A percentile compares a stretch with the other conserved stretches of the same genome.
These are phyloP conservation scores for Drosophila dunni DNA, from an alignment of 1,140 invertebrate genomes.

Conservation along the genomic window DNA sequence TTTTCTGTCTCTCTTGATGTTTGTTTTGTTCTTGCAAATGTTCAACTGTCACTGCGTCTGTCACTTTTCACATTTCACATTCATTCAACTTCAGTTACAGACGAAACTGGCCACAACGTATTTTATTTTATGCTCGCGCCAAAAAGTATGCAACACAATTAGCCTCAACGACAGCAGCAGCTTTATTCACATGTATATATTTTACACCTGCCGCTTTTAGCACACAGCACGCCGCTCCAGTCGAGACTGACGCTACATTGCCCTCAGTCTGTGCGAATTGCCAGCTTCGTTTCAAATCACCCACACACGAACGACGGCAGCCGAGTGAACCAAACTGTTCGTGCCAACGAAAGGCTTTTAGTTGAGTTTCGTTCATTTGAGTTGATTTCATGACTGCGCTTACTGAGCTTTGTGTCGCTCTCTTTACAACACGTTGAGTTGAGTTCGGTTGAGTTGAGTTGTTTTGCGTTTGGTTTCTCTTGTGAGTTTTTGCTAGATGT, in stretches of 20 bases:
- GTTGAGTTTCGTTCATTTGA: conserved; percentile 3
- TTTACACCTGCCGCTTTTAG: conserved; percentile 56
- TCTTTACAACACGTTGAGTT: background rate
- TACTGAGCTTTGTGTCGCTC: background rate
- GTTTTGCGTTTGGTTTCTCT: background rate
- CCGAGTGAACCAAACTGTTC: conserved; percentile 4
- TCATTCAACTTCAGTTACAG: conserved; percentile 47
- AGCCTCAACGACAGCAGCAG: background rate
- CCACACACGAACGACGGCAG: conserved; percentile 17
- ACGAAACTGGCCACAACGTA: background rate
- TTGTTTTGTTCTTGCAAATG: conserved; percentile 46
- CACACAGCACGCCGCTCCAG: conserved; percentile 64
- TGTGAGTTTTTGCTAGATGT: no score
- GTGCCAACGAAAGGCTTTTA: conserved; percentile 5
- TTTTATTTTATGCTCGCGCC: conserved; percentile 56
- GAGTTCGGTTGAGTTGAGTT: background rate
- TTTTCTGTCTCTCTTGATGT: conserved; percentile 18
- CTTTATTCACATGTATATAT: background rate
- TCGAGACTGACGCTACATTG: conserved; percentile 58
- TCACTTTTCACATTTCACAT: conserved; percentile 75
- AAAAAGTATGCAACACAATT: conserved; percentile 66
- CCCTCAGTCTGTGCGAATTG: conserved; percentile 22
- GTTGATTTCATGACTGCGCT: background rate
- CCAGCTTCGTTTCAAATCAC: conserved; percentile 43
- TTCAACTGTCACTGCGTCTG: conserved; percentile 70